Conservation (phyloP, 2,797 vertebrate genomes). For the Gymnothorax javanicus region DNA sequence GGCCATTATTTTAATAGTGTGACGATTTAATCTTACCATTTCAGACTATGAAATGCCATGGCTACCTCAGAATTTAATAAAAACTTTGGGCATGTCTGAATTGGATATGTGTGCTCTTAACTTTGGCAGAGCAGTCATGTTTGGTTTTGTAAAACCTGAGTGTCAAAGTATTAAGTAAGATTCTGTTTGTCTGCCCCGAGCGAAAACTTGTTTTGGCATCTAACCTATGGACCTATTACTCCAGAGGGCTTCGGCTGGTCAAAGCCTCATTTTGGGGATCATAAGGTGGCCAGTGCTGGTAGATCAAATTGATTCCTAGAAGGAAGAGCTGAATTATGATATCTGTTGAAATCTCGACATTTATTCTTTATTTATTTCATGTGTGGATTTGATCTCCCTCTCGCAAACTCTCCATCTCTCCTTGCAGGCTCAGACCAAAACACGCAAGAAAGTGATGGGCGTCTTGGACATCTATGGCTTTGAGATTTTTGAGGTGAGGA, state of each 20-base stretch:
- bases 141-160: neutral
- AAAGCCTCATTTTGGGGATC: neutral
- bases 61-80: no score
- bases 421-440: conserved; percentile 87
- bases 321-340: neutral
- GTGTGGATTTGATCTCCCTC: neutral
- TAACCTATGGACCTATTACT: neutral
- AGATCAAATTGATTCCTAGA: neutral
- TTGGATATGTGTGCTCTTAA: neutral
- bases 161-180: neutral
- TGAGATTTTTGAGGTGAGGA: conserved; percentile 97
- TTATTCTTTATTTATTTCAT: neutral
- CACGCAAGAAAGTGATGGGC: conserved; percentile 98
- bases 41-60: no score
- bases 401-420: neutral
- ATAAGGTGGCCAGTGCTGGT: neutral
- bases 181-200: neutral
- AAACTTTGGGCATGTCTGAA: no score
- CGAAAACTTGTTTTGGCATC: neutral
- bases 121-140: neutral
- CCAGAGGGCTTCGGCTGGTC: neutral
- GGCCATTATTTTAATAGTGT: no score
- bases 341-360: neutral
- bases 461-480: conserved; percentile 98
- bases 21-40: no score